phyloP scores from a whole-genome alignment of 2,797 vertebrate species.

The Pterois miles region DNA sequence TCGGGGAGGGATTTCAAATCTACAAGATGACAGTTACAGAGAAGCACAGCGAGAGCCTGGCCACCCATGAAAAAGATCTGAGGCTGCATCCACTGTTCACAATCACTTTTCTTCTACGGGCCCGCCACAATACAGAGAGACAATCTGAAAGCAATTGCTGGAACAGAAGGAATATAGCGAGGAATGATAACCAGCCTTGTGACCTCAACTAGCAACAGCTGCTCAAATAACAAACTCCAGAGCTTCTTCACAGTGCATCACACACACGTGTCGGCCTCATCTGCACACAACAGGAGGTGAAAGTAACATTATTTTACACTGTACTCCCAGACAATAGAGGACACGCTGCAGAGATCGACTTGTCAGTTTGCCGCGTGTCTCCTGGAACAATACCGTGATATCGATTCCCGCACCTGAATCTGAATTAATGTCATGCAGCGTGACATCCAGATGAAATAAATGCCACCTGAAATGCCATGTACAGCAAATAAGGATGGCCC shows the following conservation, averaged over 20 bases:
- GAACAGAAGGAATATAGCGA: slow-evolving; percentile 43
- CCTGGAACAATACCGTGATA: slow-evolving; percentile 38
- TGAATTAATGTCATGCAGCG: slow-evolving; percentile 52
- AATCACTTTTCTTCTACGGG: slow-evolving; percentile 42
- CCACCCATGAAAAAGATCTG: slow-evolving; percentile 62
- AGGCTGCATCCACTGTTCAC: slow-evolving; percentile 46
- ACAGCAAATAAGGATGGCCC: slow-evolving; percentile 50
- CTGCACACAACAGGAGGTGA: slow-evolving; percentile 28
- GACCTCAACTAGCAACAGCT: slow-evolving; percentile 25
- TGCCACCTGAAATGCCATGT: slow-evolving; percentile 50
- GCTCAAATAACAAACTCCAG: slow-evolving; percentile 21
- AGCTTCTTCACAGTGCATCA: slow-evolving; percentile 32
- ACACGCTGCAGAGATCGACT: slow-evolving; percentile 33
- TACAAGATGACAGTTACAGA: slow-evolving; percentile 78
- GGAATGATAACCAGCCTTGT: slow-evolving; percentile 48
- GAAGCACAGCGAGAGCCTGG: slow-evolving; percentile 52
- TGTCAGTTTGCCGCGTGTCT: slow-evolving; percentile 43
- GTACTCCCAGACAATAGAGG: slow-evolving; percentile 27
- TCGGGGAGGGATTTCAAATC: slow-evolving; percentile 77
- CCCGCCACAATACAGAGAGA: slow-evolving; percentile 30
- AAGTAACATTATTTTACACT: slow-evolving; percentile 17
- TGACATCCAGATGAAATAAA: slow-evolving; percentile 61
- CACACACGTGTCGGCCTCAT: slow-evolving; percentile 37
- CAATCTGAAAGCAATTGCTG: slow-evolving; percentile 55
- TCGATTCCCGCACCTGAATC: slow-evolving; percentile 47